phyloP scores from a whole-genome alignment of 2,113 vertebrate genomes.

The Dasyprocta punctata region DNA sequence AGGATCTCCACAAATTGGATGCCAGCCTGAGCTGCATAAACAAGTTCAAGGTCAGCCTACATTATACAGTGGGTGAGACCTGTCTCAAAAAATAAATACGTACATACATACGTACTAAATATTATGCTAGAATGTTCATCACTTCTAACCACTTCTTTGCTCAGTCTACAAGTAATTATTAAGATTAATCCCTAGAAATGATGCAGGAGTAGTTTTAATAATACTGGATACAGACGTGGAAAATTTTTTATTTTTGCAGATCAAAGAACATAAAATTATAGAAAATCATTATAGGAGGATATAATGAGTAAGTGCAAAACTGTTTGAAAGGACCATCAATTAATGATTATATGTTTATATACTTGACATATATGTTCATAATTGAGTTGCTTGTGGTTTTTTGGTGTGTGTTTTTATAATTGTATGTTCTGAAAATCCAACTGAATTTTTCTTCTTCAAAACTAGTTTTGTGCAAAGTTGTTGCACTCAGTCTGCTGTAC shows the following conservation, averaged over 20 bases:
- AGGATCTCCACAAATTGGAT: not conserved
- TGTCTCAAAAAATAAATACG: not conserved
- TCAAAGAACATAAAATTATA: not conserved
- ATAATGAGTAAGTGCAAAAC: slow-evolving; percentile 11
- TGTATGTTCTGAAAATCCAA: not conserved
- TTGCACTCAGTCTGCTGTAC: not conserved
- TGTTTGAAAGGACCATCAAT: not conserved
- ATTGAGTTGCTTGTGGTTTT: not conserved
- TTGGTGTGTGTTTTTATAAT: not conserved
- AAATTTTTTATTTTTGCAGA: not conserved
- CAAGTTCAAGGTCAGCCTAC: not conserved
- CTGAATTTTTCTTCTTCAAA: not conserved
- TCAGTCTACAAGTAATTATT: not conserved
- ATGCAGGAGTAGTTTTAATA: not conserved
- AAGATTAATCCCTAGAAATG: not conserved
- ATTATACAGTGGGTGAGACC: not conserved
- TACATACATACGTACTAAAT: too few species aligned
- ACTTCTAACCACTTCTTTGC: slow-evolving; percentile 31
- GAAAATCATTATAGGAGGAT: slow-evolving; percentile 25
- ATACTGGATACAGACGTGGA: not conserved
- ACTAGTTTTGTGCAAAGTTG: not conserved
- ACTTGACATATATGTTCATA: not conserved
- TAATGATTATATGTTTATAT: not conserved
- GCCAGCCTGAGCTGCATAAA: not conserved
- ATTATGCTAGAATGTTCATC: not conserved